Percentiles rank a stretch among this genome's conserved stretches.
These are phyloP conservation scores for Poeciliopsis occidentalis DNA, from an alignment of 2,113 vertebrate genomes.

Conservation along the genomic window DNA sequence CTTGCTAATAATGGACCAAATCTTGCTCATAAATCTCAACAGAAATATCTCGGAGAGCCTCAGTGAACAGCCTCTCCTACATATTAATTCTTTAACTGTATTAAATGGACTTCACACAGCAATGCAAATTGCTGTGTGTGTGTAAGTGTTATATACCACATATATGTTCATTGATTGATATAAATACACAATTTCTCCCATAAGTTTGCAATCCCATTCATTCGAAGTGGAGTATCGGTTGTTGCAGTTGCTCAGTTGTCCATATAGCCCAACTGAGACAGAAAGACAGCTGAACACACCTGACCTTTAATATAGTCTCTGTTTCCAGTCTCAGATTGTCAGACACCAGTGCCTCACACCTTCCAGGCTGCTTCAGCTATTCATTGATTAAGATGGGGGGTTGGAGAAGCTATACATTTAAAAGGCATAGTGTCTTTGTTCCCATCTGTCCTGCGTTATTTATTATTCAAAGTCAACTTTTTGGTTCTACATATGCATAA, in stretches of 20 bases:
- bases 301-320: constrained; percentile 2
- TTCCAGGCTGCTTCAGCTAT: not conserved
- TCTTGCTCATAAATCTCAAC: constrained; percentile 19
- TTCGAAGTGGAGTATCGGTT: constrained; percentile 13
- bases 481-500: not conserved
- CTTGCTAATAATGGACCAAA: constrained; percentile 4
- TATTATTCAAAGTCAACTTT: not conserved
- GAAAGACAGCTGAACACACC: constrained; percentile 38
- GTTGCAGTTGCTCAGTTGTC: constrained; percentile 38
- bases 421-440: not conserved
- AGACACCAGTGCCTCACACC: not conserved
- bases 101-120: constrained; percentile 32
- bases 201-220: constrained; percentile 11
- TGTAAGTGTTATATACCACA: not conserved
- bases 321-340: constrained; percentile 13
- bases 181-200: not conserved
- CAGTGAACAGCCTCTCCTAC: constrained; percentile 44
- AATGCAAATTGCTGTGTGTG: constrained; percentile 34
- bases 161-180: constrained; percentile 6
- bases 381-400: not conserved
- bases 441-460: too few relatives aligned
- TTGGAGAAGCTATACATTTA: not conserved
- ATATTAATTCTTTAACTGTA: constrained; percentile 47
- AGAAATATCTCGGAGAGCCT: constrained; percentile 17
- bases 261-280: constrained; percentile 25